Base-by-base conservation (phyloP, 2,797 vertebrate species). In the Potorous gilbertii region DNA sequence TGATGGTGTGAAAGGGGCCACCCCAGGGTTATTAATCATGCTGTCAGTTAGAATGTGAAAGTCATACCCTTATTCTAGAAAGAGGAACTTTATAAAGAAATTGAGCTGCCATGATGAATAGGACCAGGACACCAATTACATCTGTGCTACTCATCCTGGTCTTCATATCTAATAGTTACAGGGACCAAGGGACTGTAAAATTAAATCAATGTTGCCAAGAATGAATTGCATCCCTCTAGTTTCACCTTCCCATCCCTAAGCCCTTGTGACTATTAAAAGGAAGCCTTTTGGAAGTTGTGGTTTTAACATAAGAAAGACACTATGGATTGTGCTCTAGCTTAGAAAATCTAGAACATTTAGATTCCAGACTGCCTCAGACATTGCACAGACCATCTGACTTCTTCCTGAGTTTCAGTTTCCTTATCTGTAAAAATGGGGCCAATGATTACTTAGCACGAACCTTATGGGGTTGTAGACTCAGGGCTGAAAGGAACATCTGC, bases 21-120 rank as follows among this genome's bases (percentile, higher is more conserved):
- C 98, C 98, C 98, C 98, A 98, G 98, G 98, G 97, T 97, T 98
- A 98, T 99, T 99, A 98, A 99, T 99, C 99, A 99, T 98, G 50
- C 96, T 98, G 98, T 98, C 97, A 97, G 95, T 87, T 96, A 96
- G 93, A 98, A 98, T 97, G 98, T 95, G 96, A 97, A 97, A 97
- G 96, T 97, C 97, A 98, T 97, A 92, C 97, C 90, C 98, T 98
- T 98, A 98, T 98, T 98, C 98, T 98, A 98, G 98, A 97, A 98
- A 97, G 96, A 97, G 95, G 97, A 97, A 97, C 95, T 97, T 98
- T 97, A 98, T 24, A 98, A 98, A 98, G 98, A 98, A 98, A 98
- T 98, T 93, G 98, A 98, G 96, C 54, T 93, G 74, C 96, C 96
- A 81, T 98, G 98, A 99, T 98, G 96, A 98, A 98, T 98, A 98